Conservation (phyloP, 1,140 invertebrate genomes). For the Stegodyphus mimosarum region DNA sequence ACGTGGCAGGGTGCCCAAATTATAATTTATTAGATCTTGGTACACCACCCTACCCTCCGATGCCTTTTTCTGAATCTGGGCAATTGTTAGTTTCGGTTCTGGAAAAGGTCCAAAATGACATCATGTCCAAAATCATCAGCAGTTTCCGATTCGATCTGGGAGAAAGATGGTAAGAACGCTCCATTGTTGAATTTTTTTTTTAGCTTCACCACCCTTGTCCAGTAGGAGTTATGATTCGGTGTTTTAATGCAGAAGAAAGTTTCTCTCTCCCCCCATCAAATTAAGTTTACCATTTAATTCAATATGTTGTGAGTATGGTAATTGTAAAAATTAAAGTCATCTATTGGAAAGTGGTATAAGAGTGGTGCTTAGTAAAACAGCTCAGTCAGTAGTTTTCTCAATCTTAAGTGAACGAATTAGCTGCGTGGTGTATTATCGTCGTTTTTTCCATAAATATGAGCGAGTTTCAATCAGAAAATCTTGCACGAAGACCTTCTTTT, state of each 20-base stretch:
- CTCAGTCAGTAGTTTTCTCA: too few relatives aligned
- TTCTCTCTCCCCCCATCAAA: too few relatives aligned
- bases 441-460: too few relatives aligned
- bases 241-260: neutral
- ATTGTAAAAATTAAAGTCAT: too few relatives aligned
- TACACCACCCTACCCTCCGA: neutral
- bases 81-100: conserved; percentile 5
- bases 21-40: conserved; percentile 45
- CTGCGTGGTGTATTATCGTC: too few relatives aligned
- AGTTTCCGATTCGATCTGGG: conserved; percentile 34
- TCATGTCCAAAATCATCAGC: conserved; percentile 31
- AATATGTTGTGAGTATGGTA: too few relatives aligned
- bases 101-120: conserved; percentile 38
- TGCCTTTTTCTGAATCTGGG: neutral
- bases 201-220: neutral
- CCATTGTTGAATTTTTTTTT: neutral
- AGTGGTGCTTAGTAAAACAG: too few relatives aligned
- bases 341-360: too few relatives aligned
- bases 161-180: neutral
- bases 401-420: too few relatives aligned
- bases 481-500: too few relatives aligned
- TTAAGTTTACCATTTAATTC: too few relatives aligned
- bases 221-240: conserved; percentile 39
- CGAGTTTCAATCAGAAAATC: too few relatives aligned
- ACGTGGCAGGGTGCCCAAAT: conserved; percentile 6